phyloP scores from a whole-genome alignment of 1,140 invertebrate genomes.

The Epicauta chinensis region DNA sequence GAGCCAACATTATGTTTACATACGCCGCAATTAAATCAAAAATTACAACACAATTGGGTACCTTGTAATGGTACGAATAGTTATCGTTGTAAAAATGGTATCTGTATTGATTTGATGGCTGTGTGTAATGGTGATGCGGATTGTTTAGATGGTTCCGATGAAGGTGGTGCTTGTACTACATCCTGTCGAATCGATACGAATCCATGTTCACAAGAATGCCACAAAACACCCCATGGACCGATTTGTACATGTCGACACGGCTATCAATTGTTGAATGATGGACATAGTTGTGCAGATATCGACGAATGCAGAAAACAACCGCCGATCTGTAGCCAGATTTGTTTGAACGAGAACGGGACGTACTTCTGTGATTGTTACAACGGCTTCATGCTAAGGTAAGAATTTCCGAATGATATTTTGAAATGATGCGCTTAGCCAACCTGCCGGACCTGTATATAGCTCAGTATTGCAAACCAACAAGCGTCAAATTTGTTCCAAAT shows the following conservation, averaged over 20 bases:
- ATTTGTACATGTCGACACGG: constrained; percentile 63
- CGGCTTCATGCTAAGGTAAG: constrained; percentile 61
- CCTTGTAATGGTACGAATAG: constrained; percentile 41
- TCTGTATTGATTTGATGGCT: constrained; percentile 54
- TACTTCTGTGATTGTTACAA: constrained; percentile 65
- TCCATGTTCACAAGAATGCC: constrained; percentile 56
- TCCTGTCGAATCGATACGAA: constrained; percentile 50
- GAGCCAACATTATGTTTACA: constrained; percentile 42
- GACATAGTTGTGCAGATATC: constrained; percentile 54
- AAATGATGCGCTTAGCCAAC: too few species aligned
- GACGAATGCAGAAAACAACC: constrained; percentile 57
- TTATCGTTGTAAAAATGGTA: constrained; percentile 54
- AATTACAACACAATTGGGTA: background rate
- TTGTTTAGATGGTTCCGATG: constrained; percentile 55
- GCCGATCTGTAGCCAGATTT: constrained; percentile 46
- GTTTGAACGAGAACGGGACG: constrained; percentile 40
- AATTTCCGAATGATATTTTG: constrained; percentile 1
- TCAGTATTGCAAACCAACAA: too few species aligned
- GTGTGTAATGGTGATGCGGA: constrained; percentile 62
- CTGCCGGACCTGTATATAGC: too few species aligned
- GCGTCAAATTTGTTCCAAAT: too few species aligned
- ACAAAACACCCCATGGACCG: constrained; percentile 60
- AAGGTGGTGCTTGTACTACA: constrained; percentile 39
- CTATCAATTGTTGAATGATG: constrained; percentile 47
- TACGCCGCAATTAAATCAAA: background rate